Conservation (phyloP, 2,888 invertebrate genomes). For the Drosophila multiciliata region DNA sequence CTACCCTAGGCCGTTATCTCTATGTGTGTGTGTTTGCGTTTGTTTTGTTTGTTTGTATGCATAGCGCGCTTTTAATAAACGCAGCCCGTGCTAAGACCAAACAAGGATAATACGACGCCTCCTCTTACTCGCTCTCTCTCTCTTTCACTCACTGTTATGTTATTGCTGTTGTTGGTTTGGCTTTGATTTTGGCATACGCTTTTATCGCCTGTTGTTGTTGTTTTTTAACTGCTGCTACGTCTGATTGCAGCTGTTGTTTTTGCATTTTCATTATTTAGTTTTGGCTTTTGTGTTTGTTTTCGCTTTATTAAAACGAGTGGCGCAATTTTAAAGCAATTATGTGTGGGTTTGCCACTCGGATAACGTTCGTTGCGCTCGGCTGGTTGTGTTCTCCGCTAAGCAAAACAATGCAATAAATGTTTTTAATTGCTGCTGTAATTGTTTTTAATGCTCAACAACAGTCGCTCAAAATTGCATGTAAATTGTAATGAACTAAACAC, state of each 20-base stretch:
- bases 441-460: slow-evolving; percentile 49
- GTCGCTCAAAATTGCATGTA: slow-evolving; percentile 40
- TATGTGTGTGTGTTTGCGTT: slow-evolving; percentile 8
- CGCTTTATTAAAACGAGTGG: slow-evolving; percentile 80
- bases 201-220: slow-evolving; percentile 21
- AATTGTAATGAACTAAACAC: slow-evolving; percentile 53
- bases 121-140: slow-evolving; percentile 16
- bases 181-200: slow-evolving; percentile 51
- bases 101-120: slow-evolving; percentile 65
- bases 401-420: slow-evolving; percentile 54
- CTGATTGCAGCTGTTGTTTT: slow-evolving; percentile 37
- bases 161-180: slow-evolving; percentile 41
- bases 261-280: slow-evolving; percentile 31
- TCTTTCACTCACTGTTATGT: slow-evolving; percentile 7
- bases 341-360: slow-evolving; percentile 44
- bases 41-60: slow-evolving; percentile 59
- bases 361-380: slow-evolving; percentile 15
- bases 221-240: slow-evolving; percentile 8
- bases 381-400: slow-evolving; percentile 27
- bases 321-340: slow-evolving; percentile 82
- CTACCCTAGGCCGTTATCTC: slow-evolving; percentile 47
- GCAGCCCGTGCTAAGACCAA: slow-evolving; percentile 54
- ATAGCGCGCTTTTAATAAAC: slow-evolving; percentile 72
- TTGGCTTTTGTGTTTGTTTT: slow-evolving; percentile 39
- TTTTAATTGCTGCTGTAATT: slow-evolving; percentile 56